Evolutionary conservation across 2,888 invertebrate species (phyloP).

Genomic region (Drosophila antonietae): DNA sequence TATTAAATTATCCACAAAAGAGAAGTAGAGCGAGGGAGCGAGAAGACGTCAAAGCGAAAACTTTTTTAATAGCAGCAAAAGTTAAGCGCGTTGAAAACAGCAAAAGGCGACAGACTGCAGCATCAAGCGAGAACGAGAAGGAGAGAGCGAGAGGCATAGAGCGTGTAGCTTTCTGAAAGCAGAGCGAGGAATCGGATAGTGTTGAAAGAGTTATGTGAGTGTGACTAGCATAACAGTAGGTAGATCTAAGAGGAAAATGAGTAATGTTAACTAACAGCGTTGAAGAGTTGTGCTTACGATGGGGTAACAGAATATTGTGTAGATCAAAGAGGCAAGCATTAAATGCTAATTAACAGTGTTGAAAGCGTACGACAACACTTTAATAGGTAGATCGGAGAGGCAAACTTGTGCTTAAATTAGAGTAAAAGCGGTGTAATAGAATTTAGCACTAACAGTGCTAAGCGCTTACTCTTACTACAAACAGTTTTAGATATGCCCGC

Average conservation of each 20-base stretch:
- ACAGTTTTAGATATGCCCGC: background rate
- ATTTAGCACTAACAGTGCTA: too few relatives aligned
- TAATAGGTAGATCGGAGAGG: background rate
- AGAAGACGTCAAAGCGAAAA: slow-evolving; percentile 5
- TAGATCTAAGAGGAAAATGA: background rate
- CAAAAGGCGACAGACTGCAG: background rate
- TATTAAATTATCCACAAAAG: slow-evolving; percentile 63
- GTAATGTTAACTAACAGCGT: background rate
- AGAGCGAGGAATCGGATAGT: background rate
- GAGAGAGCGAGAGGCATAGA: background rate
- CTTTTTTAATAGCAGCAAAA: slow-evolving; percentile 16
- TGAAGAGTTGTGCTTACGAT: background rate
- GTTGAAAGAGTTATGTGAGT: background rate
- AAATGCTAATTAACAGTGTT: background rate
- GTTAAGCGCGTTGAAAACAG: background rate
- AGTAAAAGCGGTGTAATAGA: too few relatives aligned
- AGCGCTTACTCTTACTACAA: background rate
- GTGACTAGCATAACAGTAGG: too few relatives aligned
- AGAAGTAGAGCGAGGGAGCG: background rate
- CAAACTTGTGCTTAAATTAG: background rate
- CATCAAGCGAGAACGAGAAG: background rate
- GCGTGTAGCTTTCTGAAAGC: too few relatives aligned
- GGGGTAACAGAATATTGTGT: background rate
- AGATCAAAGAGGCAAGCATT: background rate
- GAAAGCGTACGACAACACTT: background rate